Percentiles rank a stretch among this genome's conserved stretches.
These are phyloP conservation scores for Periphyllus acericola DNA, from an alignment of 2,888 invertebrate genomes.

Conservation along the genomic window DNA sequence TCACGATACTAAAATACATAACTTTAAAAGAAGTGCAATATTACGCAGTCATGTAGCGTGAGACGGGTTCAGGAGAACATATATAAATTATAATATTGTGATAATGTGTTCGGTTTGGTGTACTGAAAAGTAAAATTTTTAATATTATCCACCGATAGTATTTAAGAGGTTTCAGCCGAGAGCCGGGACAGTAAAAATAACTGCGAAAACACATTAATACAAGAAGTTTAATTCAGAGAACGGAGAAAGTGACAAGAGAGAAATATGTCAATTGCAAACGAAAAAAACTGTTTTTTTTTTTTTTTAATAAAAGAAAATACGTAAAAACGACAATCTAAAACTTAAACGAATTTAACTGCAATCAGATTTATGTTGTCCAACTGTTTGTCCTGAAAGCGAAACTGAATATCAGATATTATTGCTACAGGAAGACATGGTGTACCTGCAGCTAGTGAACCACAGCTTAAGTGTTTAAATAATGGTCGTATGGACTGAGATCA, in stretches of 20 bases:
- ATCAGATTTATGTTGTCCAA: background rate
- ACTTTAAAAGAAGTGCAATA: too few species aligned
- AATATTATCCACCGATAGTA: background rate
- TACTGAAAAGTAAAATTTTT: background rate
- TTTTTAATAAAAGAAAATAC: background rate
- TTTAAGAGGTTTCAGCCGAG: background rate
- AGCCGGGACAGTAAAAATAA: background rate
- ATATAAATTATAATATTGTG: too few species aligned
- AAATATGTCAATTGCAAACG: background rate
- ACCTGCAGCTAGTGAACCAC: too few species aligned
- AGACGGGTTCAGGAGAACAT: background rate
- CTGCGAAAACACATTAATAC: background rate
- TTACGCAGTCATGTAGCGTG: too few species aligned
- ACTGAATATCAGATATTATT: too few species aligned
- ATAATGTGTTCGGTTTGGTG: too few species aligned
- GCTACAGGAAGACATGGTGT: too few species aligned
- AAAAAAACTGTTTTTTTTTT: background rate
- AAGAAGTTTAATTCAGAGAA: background rate
- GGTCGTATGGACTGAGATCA: too few species aligned
- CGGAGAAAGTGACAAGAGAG: background rate
- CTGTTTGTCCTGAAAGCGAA: background rate
- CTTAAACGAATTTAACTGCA: background rate
- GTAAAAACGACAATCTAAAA: background rate
- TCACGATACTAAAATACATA: too few species aligned
- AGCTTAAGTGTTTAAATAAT: too few species aligned